These are phyloP conservation scores for Calidris pygmaea DNA, from an alignment of 2,113 vertebrate genomes.

Conservation along the genomic window DNA sequence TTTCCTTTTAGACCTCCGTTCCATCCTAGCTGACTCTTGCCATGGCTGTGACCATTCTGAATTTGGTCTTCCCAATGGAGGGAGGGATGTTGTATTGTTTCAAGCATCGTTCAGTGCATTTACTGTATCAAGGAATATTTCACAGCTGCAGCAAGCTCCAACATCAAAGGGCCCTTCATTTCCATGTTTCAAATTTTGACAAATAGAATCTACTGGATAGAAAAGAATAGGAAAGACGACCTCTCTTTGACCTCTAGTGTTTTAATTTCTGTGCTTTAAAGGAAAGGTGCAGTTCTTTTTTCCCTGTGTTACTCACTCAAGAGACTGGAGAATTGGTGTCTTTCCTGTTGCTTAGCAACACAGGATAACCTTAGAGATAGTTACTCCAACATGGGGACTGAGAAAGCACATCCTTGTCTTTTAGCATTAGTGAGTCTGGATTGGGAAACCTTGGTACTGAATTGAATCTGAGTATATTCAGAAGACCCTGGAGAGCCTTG, in stretches of 20 bases:
- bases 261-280: background rate
- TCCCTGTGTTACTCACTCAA: background rate
- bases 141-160: background rate
- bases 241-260: background rate
- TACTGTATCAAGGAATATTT: background rate
- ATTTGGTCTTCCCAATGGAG: background rate
- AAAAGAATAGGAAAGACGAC: background rate
- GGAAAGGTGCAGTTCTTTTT: background rate
- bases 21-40: background rate
- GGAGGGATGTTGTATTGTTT: background rate
- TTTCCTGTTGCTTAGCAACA: constrained; percentile 45
- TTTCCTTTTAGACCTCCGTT: background rate
- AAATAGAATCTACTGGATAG: background rate
- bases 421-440: background rate
- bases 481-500: background rate
- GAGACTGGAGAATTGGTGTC: background rate
- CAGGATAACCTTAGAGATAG: background rate
- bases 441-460: background rate
- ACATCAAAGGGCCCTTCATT: background rate
- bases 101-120: background rate
- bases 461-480: background rate
- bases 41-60: background rate
- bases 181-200: background rate
- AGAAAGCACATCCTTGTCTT: background rate
- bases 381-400: background rate